Percentiles rank a stretch among this genome's conserved stretches.
Conservation (phyloP, 2,888 invertebrate species). For the Acanthosepion pharaonis region DNA sequence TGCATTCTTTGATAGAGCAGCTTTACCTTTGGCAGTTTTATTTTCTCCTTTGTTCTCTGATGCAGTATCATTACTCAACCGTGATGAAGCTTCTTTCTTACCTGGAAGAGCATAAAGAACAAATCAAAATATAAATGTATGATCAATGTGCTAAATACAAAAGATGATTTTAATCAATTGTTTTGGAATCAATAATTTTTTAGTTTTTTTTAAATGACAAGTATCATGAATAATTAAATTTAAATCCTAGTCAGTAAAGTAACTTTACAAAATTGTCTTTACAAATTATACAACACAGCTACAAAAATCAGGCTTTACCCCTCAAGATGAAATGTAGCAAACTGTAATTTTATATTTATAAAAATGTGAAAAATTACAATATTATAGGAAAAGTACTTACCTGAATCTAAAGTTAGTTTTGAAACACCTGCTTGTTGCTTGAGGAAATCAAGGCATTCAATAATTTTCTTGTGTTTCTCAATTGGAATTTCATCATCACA, state of each 20-base stretch:
- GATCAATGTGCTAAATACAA: background rate
- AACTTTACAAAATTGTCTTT: no score
- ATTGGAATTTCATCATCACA: conserved; percentile 71
- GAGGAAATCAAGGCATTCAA: conserved; percentile 82
- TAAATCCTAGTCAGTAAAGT: no score
- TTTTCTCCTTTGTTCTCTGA: conserved; percentile 50
- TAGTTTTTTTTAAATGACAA: no score
- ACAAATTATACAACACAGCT: no score
- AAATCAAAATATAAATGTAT: conserved; percentile 33
- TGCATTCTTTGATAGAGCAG: conserved; percentile 43
- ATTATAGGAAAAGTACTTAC: conserved; percentile 10
- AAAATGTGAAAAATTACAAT: no score
- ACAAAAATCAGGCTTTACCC: no score
- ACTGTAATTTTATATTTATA: no score
- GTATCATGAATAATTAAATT: no score
- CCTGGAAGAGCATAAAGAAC: conserved; percentile 48
- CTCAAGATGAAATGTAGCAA: no score
- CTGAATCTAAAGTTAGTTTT: conserved; percentile 40
- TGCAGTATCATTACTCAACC: conserved; percentile 45
- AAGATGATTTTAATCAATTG: no score
- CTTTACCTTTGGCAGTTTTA: conserved; percentile 50
- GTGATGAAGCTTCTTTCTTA: conserved; percentile 51
- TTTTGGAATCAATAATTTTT: no score
- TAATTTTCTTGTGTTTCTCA: conserved; percentile 76
- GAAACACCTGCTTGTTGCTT: conserved; percentile 59